Evolutionary conservation across 2,888 invertebrate genomes (phyloP), one percentile per base, ranked within the genome.

Genomic region (Podotricha telesiphe): DNA sequence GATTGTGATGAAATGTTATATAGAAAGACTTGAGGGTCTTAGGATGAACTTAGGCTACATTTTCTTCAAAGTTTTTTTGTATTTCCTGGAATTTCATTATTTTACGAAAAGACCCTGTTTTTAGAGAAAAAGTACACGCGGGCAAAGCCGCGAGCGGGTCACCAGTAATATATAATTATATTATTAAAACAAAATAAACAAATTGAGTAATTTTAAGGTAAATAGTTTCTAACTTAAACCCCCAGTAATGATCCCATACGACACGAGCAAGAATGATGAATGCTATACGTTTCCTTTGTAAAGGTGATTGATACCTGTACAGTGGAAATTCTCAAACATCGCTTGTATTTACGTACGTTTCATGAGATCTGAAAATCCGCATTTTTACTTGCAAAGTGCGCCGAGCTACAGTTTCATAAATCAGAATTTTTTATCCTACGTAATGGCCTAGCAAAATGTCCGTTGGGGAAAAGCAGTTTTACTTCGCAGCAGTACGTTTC

Each of bases 191-290:
- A 1, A 42, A 13, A 42, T 42, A 8, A 40, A 17, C 17, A 22
- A 48, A 11, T 11, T 4, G 6, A 28, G 6, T 28, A 28, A n/a
- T n/a, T n/a, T n/a, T n/a, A 20, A 5, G 45, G 20, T 48, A 51
- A 10, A n/a, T 28, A 17, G 40, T 15, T 51, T n/a, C 3, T 56
- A 34, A 22, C 56, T 68, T 70, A 69, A 10, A 71, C 71, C 69
- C 64, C 28, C 56, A 68, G 65, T 77, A 78, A 76, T 74, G 76
- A 76, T 72, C 75, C 73, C 64, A 75, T 74, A 76, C 75, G 79
- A 78, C 78, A 76, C 73, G 71, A 73, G 69, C 74, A 67, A 67
- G 72, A 73, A 76, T 82, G 82, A 81, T 81, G 75, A 78, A 82
- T 80, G 77, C 64, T 75, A 70, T 75, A 73, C 69, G 74, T 80